A percentile compares a stretch with the other conserved stretches of the same genome.
Conservation (phyloP, 92 coral and sea anemone genomes). For the Pocillopora meandrina region DNA sequence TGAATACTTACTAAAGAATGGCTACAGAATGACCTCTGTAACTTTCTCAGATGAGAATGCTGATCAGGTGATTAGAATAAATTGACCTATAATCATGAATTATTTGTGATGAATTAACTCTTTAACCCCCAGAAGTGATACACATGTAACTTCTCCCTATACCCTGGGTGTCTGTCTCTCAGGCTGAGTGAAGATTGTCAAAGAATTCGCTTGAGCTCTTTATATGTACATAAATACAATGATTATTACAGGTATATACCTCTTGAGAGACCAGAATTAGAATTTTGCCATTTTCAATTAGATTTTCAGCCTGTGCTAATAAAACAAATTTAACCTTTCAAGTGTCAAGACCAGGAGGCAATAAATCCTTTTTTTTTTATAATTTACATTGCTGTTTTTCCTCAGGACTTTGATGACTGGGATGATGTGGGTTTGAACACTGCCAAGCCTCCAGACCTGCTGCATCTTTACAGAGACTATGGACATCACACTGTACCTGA, state of each 20-base stretch:
- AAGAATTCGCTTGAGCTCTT: too few species aligned
- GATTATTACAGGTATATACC: too few species aligned
- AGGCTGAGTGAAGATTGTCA: too few species aligned
- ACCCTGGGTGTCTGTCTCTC: too few species aligned
- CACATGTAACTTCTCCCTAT: too few species aligned
- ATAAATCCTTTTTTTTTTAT: background rate
- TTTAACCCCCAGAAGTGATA: too few species aligned
- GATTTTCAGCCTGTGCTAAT: too few species aligned
- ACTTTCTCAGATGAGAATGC: slow-evolving; percentile 98
- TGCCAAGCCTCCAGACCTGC: slow-evolving; percentile 89
- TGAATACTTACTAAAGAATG: slow-evolving; percentile 84
- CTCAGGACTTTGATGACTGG: slow-evolving; percentile 99
- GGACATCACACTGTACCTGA: slow-evolving; percentile 95
- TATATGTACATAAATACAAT: too few species aligned
- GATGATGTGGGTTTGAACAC: slow-evolving; percentile 98
- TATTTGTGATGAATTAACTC: background rate
- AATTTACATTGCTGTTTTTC: background rate
- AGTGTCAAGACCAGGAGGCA: background rate
- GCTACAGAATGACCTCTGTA: slow-evolving; percentile 91
- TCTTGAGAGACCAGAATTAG: too few species aligned
- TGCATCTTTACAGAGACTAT: slow-evolving; percentile 94
- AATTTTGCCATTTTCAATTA: too few species aligned
- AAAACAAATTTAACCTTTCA: background rate
- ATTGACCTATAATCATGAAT: background rate
- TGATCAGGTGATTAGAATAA: slow-evolving; percentile 73